Conservation (phyloP, 2,888 invertebrate species). For the Pseudococcus viburni region DNA sequence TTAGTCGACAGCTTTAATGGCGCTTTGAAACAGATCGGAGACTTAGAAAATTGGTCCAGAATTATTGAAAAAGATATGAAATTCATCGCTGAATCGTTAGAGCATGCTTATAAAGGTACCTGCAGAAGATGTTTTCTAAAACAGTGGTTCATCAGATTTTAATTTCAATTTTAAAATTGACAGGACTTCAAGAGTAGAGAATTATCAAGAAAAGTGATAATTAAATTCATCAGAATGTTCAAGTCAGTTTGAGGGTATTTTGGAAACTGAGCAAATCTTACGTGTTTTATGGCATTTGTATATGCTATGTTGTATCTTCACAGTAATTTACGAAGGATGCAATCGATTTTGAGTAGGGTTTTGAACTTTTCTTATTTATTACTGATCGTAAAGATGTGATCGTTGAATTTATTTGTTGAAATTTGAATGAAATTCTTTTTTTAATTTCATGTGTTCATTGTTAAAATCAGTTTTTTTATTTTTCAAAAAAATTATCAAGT, state of each 20-base stretch:
- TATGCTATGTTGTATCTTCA: neutral
- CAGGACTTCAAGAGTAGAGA: constrained; percentile 6
- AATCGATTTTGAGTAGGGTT: too few species aligned
- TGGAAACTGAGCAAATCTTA: neutral
- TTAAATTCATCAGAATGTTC: neutral
- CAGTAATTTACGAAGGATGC: neutral
- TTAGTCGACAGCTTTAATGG: constrained; percentile 90
- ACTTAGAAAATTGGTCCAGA: constrained; percentile 98
- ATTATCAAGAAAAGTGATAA: neutral
- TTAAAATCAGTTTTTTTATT: neutral
- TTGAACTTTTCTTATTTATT: too few species aligned
- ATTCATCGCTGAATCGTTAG: constrained; percentile 90
- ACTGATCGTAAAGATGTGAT: too few species aligned
- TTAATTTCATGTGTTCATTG: too few species aligned
- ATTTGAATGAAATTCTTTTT: too few species aligned
- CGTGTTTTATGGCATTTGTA: neutral
- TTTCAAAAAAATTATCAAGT: neutral
- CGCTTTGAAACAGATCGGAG: constrained; percentile 95
- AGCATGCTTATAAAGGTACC: constrained; percentile 88
- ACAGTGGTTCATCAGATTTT: neutral
- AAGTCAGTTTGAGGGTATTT: neutral
- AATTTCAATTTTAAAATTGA: neutral
- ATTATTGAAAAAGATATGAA: constrained; percentile 97
- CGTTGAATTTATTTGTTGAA: too few species aligned
- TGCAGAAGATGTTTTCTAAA: neutral